These are phyloP conservation scores for Oplegnathus fasciatus DNA, from an alignment of 2,113 vertebrate species.

Conservation along the genomic window DNA sequence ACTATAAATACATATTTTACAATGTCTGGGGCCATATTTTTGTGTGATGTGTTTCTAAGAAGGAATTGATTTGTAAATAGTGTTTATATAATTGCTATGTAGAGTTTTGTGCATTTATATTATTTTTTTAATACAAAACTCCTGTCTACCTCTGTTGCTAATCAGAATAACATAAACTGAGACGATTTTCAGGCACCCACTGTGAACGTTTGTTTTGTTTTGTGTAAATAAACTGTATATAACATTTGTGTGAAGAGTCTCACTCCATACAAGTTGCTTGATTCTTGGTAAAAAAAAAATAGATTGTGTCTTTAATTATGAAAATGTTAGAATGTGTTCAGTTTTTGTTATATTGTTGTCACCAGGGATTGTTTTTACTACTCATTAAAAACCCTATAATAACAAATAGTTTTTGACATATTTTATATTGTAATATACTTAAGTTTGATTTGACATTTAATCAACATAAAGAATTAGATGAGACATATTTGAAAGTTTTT, in stretches of 20 bases:
- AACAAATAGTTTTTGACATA: neutral
- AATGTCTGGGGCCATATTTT: neutral
- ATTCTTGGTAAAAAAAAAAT: neutral
- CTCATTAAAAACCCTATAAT: no score
- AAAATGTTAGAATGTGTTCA: neutral
- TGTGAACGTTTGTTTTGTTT: conserved; percentile 44
- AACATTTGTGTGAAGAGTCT: conserved; percentile 13
- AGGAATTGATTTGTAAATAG: conserved; percentile 64
- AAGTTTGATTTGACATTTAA: neutral
- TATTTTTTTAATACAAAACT: conserved; percentile 62
- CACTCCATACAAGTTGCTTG: neutral
- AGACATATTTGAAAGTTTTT: no score
- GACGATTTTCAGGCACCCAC: conserved; percentile 16
- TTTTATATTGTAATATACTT: neutral
- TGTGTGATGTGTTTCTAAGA: conserved; percentile 9
- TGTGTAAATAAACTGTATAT: conserved; percentile 71
- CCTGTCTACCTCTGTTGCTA: conserved; percentile 75
- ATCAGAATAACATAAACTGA: conserved; percentile 33
- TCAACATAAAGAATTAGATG: neutral
- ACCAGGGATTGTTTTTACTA: no score
- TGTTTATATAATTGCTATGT: conserved; percentile 61
- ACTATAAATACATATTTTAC: conserved; percentile 7
- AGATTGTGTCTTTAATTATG: neutral
- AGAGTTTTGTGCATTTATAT: conserved; percentile 69
- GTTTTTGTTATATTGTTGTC: neutral